Conservation (phyloP, 37 sponge, comb jelly and placozoan genomes). For the Halichondria panicea region DNA sequence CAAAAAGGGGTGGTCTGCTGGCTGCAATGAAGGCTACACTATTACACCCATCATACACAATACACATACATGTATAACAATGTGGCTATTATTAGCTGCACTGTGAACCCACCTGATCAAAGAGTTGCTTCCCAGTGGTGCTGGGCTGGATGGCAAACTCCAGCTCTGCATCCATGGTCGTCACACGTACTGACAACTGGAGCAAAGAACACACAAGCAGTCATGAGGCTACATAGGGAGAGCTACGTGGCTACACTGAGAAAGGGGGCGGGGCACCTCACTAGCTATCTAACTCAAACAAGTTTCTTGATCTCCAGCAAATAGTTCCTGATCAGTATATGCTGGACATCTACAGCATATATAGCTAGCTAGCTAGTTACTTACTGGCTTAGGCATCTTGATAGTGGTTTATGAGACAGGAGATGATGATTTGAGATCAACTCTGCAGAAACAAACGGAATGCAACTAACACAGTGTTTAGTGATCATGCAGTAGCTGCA, state of each 20-base stretch:
- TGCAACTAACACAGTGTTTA: no score
- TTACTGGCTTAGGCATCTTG: conserved; percentile 73
- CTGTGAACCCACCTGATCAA: conserved; percentile 95
- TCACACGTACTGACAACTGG: conserved; percentile 89
- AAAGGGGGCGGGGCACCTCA: background rate
- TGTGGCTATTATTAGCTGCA: background rate
- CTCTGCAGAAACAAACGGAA: no score
- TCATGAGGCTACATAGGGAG: background rate
- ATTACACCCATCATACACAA: background rate
- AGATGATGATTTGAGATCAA: background rate
- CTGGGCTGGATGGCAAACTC: conserved; percentile 99
- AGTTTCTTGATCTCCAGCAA: no score
- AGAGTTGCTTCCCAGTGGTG: conserved; percentile 97
- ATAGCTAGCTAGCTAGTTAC: conserved; percentile 7
- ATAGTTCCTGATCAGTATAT: background rate
- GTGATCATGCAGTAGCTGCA: no score
- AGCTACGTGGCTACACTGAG: background rate
- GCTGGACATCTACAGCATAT: background rate
- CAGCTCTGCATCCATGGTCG: conserved; percentile 96
- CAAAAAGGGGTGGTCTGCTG: background rate
- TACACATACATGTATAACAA: background rate
- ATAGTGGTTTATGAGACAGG: background rate
- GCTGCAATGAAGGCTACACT: background rate
- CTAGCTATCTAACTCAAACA: background rate
- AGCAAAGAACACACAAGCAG: background rate